Evolutionary conservation across 2,888 invertebrate genomes (phyloP).

Genomic region (Heliconius ismenius): DNA sequence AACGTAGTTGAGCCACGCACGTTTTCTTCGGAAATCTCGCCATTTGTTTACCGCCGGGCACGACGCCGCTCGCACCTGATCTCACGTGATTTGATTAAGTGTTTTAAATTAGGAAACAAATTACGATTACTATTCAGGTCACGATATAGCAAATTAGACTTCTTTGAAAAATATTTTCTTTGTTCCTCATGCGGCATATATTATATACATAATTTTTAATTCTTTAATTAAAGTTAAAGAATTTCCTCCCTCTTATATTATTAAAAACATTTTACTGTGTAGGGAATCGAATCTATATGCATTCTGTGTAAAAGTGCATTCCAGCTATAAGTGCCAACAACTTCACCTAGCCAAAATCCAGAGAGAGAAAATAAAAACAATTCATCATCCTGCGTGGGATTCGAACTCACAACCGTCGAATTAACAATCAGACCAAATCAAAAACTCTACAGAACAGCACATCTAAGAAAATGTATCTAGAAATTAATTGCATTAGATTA

Average conservation of each 20-base stretch:
- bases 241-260: background rate
- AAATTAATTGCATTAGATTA: background rate
- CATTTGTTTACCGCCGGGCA: constrained; percentile 39
- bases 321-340: too few species aligned
- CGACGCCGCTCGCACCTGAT: constrained; percentile 39
- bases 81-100: constrained; percentile 33
- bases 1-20: constrained; percentile 37
- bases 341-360: too few species aligned
- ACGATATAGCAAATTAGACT: background rate
- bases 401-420: background rate
- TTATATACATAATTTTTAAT: too few species aligned
- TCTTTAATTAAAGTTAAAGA: too few species aligned
- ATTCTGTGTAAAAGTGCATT: background rate
- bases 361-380: background rate
- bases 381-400: background rate
- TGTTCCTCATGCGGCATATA: too few species aligned
- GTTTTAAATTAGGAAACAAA: constrained; percentile 3
- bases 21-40: constrained; percentile 40
- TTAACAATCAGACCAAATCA: background rate
- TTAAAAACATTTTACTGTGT: background rate
- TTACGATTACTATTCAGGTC: background rate
- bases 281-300: too few species aligned
- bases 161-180: background rate
- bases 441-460: background rate
- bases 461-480: too few species aligned